These are phyloP conservation scores for Ptychadena robeensis DNA, from an alignment of 2,797 vertebrate species.

Conservation along the genomic window DNA sequence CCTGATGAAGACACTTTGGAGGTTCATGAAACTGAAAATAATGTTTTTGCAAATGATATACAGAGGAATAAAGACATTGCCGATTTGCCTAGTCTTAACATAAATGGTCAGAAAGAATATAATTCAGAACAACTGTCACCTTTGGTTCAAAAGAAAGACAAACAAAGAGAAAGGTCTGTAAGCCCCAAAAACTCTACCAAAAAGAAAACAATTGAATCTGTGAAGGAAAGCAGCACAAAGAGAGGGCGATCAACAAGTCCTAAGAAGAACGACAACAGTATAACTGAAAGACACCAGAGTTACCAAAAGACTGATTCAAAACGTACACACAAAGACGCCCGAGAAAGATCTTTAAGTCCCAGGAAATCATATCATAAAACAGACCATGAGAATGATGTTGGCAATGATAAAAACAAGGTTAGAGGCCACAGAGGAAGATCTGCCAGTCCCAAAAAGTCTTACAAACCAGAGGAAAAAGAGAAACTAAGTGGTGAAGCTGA, in stretches of 20 bases:
- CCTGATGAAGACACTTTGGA: slow-evolving; percentile 74
- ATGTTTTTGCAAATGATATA: slow-evolving; percentile 72
- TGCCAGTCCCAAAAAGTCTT: slow-evolving; percentile 79
- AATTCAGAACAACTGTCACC: slow-evolving; percentile 68
- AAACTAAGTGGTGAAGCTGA: slow-evolving; percentile 63
- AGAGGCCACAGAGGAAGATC: slow-evolving; percentile 68
- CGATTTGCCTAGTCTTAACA: slow-evolving; percentile 71
- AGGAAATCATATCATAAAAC: slow-evolving; percentile 70
- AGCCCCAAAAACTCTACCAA: slow-evolving; percentile 69
- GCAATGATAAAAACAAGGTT: slow-evolving; percentile 53
- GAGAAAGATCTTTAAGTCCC: slow-evolving; percentile 65
- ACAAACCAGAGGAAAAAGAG: slow-evolving; percentile 67
- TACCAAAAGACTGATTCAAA: slow-evolving; percentile 64
- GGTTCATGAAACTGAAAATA: slow-evolving; percentile 70
- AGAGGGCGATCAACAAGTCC: slow-evolving; percentile 76
- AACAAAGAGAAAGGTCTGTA: slow-evolving; percentile 64
- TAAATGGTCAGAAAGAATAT: slow-evolving; percentile 66
- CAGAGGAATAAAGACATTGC: slow-evolving; percentile 67
- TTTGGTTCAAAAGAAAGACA: slow-evolving; percentile 70
- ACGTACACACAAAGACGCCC: slow-evolving; percentile 55
- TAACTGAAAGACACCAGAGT: slow-evolving; percentile 61
- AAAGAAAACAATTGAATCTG: slow-evolving; percentile 64
- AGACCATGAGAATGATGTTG: slow-evolving; percentile 40
- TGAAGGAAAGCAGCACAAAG: slow-evolving; percentile 60
- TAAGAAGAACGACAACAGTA: slow-evolving; percentile 58